Evolutionary conservation across 2,797 vertebrate genomes (phyloP).

Genomic region (Brachyrhaphis roseni): DNA sequence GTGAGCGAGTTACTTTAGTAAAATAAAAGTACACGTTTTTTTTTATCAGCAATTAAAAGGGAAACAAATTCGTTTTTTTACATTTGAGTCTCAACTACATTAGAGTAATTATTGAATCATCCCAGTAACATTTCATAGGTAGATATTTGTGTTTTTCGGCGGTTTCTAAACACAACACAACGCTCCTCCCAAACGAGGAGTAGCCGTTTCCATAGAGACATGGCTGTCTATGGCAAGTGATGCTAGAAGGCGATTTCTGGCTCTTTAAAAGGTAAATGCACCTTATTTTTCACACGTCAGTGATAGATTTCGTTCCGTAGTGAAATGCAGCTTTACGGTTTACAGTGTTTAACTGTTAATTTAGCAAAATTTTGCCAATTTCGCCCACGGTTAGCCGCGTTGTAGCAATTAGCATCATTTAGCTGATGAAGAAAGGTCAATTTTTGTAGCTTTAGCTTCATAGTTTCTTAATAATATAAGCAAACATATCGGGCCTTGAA

Average conservation of each 20-base stretch:
- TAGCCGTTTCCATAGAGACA: slow-evolving; percentile 77
- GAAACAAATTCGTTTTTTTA: not conserved
- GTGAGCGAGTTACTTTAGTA: not conserved
- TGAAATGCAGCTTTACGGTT: not conserved
- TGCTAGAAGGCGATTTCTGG: slow-evolving; percentile 1
- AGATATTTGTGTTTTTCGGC: not conserved
- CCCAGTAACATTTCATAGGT: not conserved
- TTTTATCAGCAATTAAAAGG: not conserved
- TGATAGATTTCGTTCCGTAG: not conserved
- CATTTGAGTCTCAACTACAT: not conserved
- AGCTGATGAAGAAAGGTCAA: slow-evolving; percentile 9
- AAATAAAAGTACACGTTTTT: not conserved
- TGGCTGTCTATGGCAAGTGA: not conserved
- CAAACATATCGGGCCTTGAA: not conserved
- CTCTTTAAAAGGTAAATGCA: slow-evolving; percentile 15
- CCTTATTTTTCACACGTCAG: fast-evolving
- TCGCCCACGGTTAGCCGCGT: not conserved
- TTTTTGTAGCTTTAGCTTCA: not conserved
- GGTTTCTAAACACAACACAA: slow-evolving; percentile 47
- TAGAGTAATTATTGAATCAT: not conserved
- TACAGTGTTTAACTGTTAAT: not conserved
- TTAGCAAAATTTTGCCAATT: not conserved
- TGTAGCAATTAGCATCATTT: not conserved
- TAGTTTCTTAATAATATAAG: not conserved
- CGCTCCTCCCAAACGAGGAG: slow-evolving; percentile 29